Evolutionary conservation across 64 coral and sea anemone genomes (phyloP).

Genomic region (Porites lutea): DNA sequence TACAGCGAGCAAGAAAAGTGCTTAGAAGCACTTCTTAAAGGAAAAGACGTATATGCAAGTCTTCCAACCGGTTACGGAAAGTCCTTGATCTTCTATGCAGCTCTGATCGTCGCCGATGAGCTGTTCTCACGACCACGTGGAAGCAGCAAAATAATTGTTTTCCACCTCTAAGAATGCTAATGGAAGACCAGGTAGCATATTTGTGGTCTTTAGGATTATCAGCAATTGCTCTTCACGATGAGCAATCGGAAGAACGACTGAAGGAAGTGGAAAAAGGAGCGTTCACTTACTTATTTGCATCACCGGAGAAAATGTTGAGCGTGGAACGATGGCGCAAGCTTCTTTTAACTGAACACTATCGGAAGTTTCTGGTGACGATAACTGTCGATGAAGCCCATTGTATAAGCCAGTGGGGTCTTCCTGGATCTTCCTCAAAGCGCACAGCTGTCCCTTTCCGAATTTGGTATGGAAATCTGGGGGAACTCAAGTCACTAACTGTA

Average conservation of each 20-base stretch:
- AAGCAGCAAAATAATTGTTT: slow-evolving; percentile 41
- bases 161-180: slow-evolving; percentile 48
- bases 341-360: slow-evolving; percentile 46
- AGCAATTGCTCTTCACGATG: slow-evolving; percentile 64
- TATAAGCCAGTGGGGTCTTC: slow-evolving; percentile 69
- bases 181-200: slow-evolving; percentile 72
- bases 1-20: slow-evolving; percentile 43
- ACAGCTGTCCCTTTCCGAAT: slow-evolving; percentile 39
- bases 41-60: slow-evolving; percentile 69
- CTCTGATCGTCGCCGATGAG: slow-evolving; percentile 32
- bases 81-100: slow-evolving; percentile 67
- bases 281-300: slow-evolving; percentile 71
- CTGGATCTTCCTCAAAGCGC: slow-evolving; percentile 8
- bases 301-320: slow-evolving; percentile 63
- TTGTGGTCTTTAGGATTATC: slow-evolving; percentile 34
- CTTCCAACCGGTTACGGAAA: slow-evolving; percentile 73
- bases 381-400: slow-evolving; percentile 65
- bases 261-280: slow-evolving; percentile 62
- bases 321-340: slow-evolving; percentile 51
- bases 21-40: slow-evolving; percentile 44
- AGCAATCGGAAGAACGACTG: slow-evolving; percentile 52
- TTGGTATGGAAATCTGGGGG: slow-evolving; percentile 48
- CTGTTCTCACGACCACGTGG: background rate
- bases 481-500: slow-evolving; percentile 16
- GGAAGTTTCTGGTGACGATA: slow-evolving; percentile 43